Evolutionary conservation across 64 coral and sea anemone species (phyloP).

Genomic region (Montipora efflorescens): DNA sequence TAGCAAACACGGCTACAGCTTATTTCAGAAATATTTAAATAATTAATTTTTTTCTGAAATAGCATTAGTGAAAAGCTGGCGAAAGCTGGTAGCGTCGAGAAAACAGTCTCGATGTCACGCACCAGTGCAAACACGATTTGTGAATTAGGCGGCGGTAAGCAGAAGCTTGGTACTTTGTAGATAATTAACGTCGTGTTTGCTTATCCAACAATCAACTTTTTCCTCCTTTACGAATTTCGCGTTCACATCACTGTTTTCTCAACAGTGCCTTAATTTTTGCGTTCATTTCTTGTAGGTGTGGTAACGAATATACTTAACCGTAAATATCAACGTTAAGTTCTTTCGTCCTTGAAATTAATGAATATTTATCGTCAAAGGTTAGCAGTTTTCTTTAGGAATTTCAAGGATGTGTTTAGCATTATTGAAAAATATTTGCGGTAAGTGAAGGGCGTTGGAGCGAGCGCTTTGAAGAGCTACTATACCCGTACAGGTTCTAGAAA

Average conservation of each 20-base stretch:
- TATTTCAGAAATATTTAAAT: not conserved
- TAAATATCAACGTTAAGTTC: not conserved
- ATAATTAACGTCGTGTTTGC: slow-evolving; percentile 34
- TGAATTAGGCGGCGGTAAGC: slow-evolving; percentile 4
- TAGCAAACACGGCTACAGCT: not conserved
- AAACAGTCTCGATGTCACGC: not conserved
- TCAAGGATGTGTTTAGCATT: not conserved
- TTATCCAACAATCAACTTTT: not conserved
- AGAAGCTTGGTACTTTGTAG: not conserved
- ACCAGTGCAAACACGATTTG: not conserved
- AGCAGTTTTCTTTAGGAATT: not conserved
- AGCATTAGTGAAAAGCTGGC: not conserved
- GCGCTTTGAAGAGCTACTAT: too few relatives aligned
- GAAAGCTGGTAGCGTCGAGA: not conserved
- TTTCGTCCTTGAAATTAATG: slow-evolving; percentile 2
- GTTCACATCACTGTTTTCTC: not conserved
- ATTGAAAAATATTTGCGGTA: not conserved
- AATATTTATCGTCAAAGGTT: slow-evolving; percentile 24
- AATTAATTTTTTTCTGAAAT: not conserved
- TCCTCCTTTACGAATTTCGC: not conserved
- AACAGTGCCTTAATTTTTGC: not conserved
- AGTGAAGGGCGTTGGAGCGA: not conserved
- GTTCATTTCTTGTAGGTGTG: not conserved
- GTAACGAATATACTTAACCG: not conserved
- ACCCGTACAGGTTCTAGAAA: not conserved